Base-by-base conservation (phyloP, 2,888 invertebrate genomes). In the Caenorhabditis imperialis region DNA sequence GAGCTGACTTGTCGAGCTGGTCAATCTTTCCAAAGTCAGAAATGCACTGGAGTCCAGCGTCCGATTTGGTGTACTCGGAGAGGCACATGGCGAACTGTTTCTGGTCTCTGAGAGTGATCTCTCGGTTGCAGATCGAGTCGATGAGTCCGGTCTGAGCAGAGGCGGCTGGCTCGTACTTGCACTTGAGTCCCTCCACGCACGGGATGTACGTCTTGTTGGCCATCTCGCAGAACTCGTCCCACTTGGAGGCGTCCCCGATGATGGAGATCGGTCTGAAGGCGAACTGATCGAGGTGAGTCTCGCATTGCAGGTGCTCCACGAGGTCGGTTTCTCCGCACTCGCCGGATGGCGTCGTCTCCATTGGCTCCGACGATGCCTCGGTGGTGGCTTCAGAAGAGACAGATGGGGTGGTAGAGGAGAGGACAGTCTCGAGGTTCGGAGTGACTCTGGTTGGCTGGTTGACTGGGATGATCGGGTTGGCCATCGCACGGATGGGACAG, bases 201-300 rank as follows among this genome's bases (percentile, higher is more conserved):
- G 83, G 84, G 37, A 71, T 63, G 61, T 85, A 86, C 16, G 78
- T 72, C 5, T 53, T 58, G 20, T 76, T 72, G 67, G 81, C 78
- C 54, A 77, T 75, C 16, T 35, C 20, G 45, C 85, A 85, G 81
- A 85, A 85, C 20, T 73, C 60, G 54, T 84, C 81, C 79, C 81
- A 82, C 62, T 79, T 67, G n/a, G 82, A 60, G 22, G 75, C 75
- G 48, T 86, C 81, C 22, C 82, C 78, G 38, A 86, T 84, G 42
- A 86, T 72, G 12, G 84, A 63, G 18, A 86, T 77, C 14, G 86
- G 86, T 12, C 81, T 73, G 72, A 84, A 84, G 14, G 76, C 79
- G 77, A 81, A 86, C 12, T 75, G 72, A 60, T 86, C 86, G 20
- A 86, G 40, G 35, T 73, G 69, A 3, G 81, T 67, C 55, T 86